These are phyloP conservation scores for Azemiops feae DNA, from an alignment of 2,113 vertebrate genomes.

Conservation along the genomic window DNA sequence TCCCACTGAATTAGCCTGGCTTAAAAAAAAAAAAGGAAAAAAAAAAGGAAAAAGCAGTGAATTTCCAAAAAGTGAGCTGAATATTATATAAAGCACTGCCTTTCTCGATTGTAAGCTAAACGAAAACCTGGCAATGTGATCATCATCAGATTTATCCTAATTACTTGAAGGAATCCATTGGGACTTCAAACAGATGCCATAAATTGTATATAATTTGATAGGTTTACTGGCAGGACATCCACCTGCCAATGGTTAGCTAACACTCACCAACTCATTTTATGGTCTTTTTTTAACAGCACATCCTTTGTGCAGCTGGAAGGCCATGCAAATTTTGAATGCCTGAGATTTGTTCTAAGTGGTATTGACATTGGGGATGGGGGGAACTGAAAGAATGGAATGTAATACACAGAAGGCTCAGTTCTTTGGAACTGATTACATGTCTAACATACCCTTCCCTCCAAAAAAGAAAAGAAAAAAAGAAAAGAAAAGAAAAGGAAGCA, in stretches of 20 bases:
- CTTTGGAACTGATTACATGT: conserved; percentile 38
- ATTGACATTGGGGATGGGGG: conserved; percentile 62
- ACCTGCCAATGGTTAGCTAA: conserved; percentile 74
- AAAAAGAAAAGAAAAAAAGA: conserved; percentile 57
- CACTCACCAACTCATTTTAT: conserved; percentile 69
- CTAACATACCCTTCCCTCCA: neutral
- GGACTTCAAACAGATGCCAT: conserved; percentile 50
- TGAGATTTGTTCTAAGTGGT: conserved; percentile 67
- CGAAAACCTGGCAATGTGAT: neutral
- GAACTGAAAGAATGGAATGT: conserved; percentile 57
- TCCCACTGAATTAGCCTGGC: neutral
- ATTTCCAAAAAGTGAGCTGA: neutral
- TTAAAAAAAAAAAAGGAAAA: neutral
- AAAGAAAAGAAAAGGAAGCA: conserved; percentile 60
- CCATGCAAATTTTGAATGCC: conserved; percentile 55
- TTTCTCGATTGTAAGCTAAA: neutral
- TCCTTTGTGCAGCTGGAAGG: conserved; percentile 63
- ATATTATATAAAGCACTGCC: neutral
- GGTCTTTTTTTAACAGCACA: conserved; percentile 49
- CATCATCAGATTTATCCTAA: neutral
- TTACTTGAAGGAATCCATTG: conserved; percentile 47
- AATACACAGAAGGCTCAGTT: conserved; percentile 38
- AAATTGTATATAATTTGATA: conserved; percentile 60
- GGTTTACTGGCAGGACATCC: conserved; percentile 54
- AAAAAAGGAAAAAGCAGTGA: neutral